phyloP scores from a whole-genome alignment of 2,113 vertebrate genomes.

The Chaetura pelagica region DNA sequence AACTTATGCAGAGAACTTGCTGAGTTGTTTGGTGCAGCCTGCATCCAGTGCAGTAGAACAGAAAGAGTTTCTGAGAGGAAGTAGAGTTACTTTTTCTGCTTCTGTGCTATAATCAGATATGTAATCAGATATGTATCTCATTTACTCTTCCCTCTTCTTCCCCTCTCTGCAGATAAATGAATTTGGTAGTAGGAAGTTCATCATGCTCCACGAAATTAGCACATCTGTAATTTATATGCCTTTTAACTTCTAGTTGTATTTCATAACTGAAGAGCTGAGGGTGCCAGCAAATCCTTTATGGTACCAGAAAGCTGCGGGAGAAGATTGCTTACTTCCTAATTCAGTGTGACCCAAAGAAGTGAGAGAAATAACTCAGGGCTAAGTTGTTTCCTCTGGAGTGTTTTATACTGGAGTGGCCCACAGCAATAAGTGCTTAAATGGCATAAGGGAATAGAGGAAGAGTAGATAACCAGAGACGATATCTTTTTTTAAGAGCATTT shows the following conservation, averaged over 20 bases:
- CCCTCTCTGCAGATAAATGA: not conserved
- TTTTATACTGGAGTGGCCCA: conserved; percentile 66
- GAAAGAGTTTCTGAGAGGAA: not conserved
- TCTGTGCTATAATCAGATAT: not conserved
- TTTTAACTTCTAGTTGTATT: conserved; percentile 60
- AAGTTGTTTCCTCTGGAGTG: conserved; percentile 74
- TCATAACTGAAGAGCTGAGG: conserved; percentile 35
- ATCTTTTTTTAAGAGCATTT: conserved; percentile 76
- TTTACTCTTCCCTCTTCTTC: conserved; percentile 34
- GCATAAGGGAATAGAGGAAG: conserved; percentile 70
- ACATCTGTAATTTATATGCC: conserved; percentile 58
- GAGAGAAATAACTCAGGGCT: conserved; percentile 71
- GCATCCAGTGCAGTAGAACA: not conserved
- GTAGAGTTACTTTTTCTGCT: not conserved
- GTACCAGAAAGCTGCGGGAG: conserved; percentile 58
- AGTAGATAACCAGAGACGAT: conserved; percentile 70
- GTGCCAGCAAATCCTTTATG: conserved; percentile 63
- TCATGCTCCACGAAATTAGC: conserved; percentile 39
- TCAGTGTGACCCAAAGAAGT: conserved; percentile 69
- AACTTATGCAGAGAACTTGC: not conserved
- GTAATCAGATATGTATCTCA: not conserved
- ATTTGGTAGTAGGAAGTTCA: conserved; percentile 14
- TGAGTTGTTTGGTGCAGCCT: not conserved
- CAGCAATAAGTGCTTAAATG: conserved; percentile 77
- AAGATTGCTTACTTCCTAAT: conserved; percentile 71